Percentiles rank a stretch among this genome's conserved stretches.
Conservation (phyloP, 2,113 vertebrate species). For the Acanthochromis polyacanthus region DNA sequence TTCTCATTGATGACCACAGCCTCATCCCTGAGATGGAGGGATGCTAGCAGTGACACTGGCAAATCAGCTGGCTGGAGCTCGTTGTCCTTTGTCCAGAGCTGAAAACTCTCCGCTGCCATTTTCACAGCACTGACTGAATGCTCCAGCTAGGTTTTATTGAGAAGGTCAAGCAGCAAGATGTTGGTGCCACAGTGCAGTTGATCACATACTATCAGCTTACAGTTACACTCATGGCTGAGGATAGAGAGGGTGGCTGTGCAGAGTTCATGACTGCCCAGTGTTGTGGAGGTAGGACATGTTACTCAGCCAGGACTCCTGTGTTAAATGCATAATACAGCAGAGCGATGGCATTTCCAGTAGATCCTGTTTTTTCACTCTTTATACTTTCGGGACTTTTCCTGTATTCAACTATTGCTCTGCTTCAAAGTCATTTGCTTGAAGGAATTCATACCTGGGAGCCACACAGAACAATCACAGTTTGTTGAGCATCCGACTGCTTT, state of each 20-base stretch:
- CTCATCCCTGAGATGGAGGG: constrained; percentile 67
- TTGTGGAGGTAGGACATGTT: constrained; percentile 58
- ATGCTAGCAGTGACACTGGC: constrained; percentile 53
- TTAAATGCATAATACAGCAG: constrained; percentile 38
- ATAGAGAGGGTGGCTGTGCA: constrained; percentile 31
- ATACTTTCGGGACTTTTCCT: constrained; percentile 7
- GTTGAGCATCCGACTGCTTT: not conserved
- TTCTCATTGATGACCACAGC: constrained; percentile 50
- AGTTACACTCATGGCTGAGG: constrained; percentile 66
- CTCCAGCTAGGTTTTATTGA: constrained; percentile 56
- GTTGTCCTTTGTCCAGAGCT: constrained; percentile 30
- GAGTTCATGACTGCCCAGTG: constrained; percentile 71
- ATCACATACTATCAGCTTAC: constrained; percentile 76
- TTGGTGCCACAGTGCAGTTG: constrained; percentile 39
- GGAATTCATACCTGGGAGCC: constrained; percentile 29
- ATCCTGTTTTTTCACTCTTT: constrained; percentile 29
- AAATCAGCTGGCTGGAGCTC: constrained; percentile 47
- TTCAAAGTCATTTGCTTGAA: constrained; percentile 16
- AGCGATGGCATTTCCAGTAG: constrained; percentile 53
- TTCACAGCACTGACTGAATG: constrained; percentile 52
- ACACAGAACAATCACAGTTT: constrained; percentile 3
- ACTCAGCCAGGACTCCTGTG: constrained; percentile 21
- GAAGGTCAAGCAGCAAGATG: constrained; percentile 55
- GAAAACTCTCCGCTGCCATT: constrained; percentile 72
- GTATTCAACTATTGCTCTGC: constrained; percentile 1